These are phyloP conservation scores for Anseranas semipalmata DNA, from an alignment of 2,113 vertebrate species.

Conservation along the genomic window DNA sequence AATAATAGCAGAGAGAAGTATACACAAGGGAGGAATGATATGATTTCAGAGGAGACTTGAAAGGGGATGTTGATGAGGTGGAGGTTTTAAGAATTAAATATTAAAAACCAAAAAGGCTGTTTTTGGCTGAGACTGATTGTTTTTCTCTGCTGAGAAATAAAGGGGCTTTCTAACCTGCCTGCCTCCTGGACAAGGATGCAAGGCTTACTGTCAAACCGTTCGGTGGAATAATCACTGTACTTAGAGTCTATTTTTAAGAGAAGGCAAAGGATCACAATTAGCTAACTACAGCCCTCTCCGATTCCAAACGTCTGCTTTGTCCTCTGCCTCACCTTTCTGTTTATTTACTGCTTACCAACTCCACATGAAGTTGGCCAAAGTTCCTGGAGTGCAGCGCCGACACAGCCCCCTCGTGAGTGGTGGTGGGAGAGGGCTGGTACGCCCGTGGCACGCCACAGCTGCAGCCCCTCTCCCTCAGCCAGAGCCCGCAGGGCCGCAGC, in stretches of 20 bases:
- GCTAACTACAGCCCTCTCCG: conserved; percentile 44
- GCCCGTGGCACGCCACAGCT: neutral
- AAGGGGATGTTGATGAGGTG: conserved; percentile 52
- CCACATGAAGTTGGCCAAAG: neutral
- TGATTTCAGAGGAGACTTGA: conserved; percentile 53
- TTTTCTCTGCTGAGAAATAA: conserved; percentile 25
- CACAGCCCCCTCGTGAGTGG: fast-evolving
- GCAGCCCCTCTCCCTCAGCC: neutral
- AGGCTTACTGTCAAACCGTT: neutral
- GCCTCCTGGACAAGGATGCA: neutral
- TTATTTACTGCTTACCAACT: neutral
- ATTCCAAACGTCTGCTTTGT: conserved; percentile 41
- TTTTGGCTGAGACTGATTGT: neutral
- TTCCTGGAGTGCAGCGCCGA: neutral
- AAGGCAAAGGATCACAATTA: conserved; percentile 34
- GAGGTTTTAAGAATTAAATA: conserved; percentile 68
- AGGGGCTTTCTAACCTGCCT: neutral
- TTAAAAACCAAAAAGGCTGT: conserved; percentile 7
- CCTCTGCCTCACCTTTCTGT: conserved; percentile 56
- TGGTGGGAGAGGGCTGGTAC: neutral
- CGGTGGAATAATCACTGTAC: conserved; percentile 12
- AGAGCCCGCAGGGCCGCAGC: neutral
- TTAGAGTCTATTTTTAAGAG: conserved; percentile 60
- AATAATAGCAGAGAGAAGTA: conserved; percentile 43
- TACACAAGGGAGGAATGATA: conserved; percentile 40